These are phyloP conservation scores for Patella ulyssiponensis DNA, from an alignment of 2,888 invertebrate species.

Conservation along the genomic window DNA sequence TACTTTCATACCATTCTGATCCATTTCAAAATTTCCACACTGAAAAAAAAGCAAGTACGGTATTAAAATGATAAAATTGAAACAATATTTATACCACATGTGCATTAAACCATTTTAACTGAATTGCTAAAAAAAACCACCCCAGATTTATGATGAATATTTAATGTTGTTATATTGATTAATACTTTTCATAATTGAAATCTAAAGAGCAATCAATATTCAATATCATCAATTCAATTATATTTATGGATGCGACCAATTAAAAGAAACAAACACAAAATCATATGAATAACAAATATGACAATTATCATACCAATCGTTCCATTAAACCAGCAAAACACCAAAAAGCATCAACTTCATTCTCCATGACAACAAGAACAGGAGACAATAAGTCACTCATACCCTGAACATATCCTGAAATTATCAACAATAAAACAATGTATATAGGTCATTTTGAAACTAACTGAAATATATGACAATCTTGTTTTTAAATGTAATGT, in stretches of 20 bases:
- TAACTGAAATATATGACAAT: no score
- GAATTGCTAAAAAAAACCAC: not conserved
- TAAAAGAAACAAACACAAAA: not conserved
- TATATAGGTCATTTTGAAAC: no score
- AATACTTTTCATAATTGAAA: no score
- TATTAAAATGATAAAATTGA: not conserved
- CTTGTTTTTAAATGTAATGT: no score
- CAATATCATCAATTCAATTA: no score
- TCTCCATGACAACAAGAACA: conserved; percentile 87
- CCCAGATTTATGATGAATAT: not conserved
- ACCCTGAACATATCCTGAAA: conserved; percentile 82
- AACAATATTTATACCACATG: not conserved
- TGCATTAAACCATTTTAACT: not conserved
- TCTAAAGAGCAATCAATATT: no score
- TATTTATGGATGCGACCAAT: no score
- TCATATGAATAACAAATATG: not conserved
- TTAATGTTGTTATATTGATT: no score
- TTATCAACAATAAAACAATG: not conserved
- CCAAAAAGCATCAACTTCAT: conserved; percentile 98
- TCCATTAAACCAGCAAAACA: conserved; percentile 99
- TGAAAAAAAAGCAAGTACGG: conserved; percentile 38
- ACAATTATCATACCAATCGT: conserved; percentile 81
- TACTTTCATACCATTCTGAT: conserved; percentile 95
- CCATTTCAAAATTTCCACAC: conserved; percentile 90
- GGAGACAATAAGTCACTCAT: conserved; percentile 98